Base-by-base conservation (phyloP, 37 sponge, comb jelly and placozoan species). In the Crambe crambe region DNA sequence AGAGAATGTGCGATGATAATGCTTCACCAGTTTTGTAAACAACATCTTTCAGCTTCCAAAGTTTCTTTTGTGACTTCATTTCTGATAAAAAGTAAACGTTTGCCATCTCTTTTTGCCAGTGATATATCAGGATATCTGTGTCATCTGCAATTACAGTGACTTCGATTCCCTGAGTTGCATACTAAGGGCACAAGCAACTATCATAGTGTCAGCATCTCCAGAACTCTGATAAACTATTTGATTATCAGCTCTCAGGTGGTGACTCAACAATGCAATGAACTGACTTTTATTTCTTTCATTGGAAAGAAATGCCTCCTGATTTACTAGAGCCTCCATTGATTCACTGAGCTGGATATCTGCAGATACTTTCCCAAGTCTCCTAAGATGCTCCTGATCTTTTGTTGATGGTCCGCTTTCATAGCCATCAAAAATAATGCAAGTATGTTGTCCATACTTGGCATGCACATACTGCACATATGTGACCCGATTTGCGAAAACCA, bases 121-220 rank as follows among this genome's bases (percentile, higher is more conserved):
- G 54, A 36, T 79, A 37, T 25, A 69, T 69, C 51, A 79, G 37
- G 6, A 79, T 47, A 6, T 47, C 10, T 47, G 51, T 47, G 10
- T 15, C n/a, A n/a, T 47, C 51, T 47, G 51, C 51, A 15, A 47
- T 47, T 47, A 47, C 51, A 47, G 51, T 47, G 10, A 12, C n/a
- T n/a, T n/a, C n/a, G n/a, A n/a, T n/a, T n/a, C n/a, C n/a, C 6
- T 64, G 40, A 35, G 42, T 34, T 40, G 79, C 65, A 68, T 42
- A 43, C 38, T 80, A 43, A 80, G 70, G 41, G 83, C 83, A 73
- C 74, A 72, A 15, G 1, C 47, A 58, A 72, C 64, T 30, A 72
- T 82, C 22, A 40, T 37, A 22, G 74, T 59, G 58, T 72, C 83
- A 60, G 83, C 83, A 73, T 72, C 74, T 54, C 74, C 74, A 58